Conservation (phyloP, 2,888 invertebrate genomes). For the Pristionchus exspectatus region DNA sequence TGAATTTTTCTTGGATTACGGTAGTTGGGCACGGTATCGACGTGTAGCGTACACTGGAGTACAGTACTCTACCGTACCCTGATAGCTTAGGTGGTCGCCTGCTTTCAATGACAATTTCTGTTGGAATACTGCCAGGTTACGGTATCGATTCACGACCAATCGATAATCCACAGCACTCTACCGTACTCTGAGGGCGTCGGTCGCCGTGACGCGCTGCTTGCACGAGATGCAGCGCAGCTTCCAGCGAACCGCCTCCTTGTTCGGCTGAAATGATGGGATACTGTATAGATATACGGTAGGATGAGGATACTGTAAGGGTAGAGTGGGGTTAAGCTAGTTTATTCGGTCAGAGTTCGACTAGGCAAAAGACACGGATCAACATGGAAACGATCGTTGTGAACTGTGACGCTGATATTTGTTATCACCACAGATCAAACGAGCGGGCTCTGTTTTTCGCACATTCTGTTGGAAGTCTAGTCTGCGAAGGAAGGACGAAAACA, state of each 20-base stretch:
- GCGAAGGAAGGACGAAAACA: neutral
- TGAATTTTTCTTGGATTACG: too few relatives aligned
- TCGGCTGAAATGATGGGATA: constrained; percentile 7
- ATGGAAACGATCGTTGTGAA: neutral
- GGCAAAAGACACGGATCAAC: neutral
- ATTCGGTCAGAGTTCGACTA: neutral
- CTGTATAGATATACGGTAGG: neutral
- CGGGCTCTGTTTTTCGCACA: neutral
- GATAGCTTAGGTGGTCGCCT: too few relatives aligned
- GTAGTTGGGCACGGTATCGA: neutral
- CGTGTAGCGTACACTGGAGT: too few relatives aligned
- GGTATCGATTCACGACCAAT: neutral
- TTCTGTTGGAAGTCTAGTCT: neutral
- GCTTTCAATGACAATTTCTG: too few relatives aligned
- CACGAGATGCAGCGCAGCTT: neutral
- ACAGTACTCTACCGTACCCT: too few relatives aligned
- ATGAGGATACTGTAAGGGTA: neutral
- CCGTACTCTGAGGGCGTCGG: constrained; percentile 30
- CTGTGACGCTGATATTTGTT: neutral
- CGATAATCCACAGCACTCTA: neutral
- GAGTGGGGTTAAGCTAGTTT: neutral
- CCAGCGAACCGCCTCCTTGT: constrained; percentile 33
- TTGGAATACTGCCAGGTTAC: too few relatives aligned
- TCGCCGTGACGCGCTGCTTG: constrained; percentile 5
- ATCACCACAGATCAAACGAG: neutral